These are phyloP conservation scores for Phylloscopus trochilus DNA, from an alignment of 2,113 vertebrate species.

Conservation along the genomic window DNA sequence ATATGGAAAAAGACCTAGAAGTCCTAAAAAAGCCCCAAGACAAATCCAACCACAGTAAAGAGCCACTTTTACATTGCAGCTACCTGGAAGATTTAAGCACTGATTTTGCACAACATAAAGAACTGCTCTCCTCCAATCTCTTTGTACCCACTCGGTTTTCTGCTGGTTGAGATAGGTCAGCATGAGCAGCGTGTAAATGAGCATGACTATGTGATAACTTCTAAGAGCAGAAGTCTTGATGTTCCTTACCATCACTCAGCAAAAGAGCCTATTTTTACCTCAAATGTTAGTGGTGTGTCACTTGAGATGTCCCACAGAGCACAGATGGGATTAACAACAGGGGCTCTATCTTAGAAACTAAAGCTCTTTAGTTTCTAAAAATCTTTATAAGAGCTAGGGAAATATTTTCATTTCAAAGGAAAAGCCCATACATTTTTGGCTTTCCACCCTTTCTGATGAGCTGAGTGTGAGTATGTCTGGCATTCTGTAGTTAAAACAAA, in stretches of 20 bases:
- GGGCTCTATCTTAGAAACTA: slow-evolving; percentile 11
- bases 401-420: slow-evolving; percentile 23
- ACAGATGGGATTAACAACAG: slow-evolving; percentile 44
- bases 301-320: slow-evolving; percentile 18
- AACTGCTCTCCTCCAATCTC: neutral
- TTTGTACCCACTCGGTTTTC: neutral
- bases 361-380: no score
- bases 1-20: neutral
- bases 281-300: slow-evolving; percentile 5
- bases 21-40: neutral
- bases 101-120: neutral
- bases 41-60: neutral
- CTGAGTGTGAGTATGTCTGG: neutral
- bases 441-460: neutral
- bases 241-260: neutral
- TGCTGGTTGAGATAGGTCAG: neutral
- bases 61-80: neutral
- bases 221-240: neutral
- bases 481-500: neutral
- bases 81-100: neutral
- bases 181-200: neutral
- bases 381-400: neutral
- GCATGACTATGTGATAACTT: neutral
- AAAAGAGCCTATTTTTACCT: slow-evolving; percentile 43
- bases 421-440: neutral